Percentiles rank a stretch among this genome's conserved stretches.
Conservation (phyloP, 2,797 vertebrate genomes). For the Esox lucius region DNA sequence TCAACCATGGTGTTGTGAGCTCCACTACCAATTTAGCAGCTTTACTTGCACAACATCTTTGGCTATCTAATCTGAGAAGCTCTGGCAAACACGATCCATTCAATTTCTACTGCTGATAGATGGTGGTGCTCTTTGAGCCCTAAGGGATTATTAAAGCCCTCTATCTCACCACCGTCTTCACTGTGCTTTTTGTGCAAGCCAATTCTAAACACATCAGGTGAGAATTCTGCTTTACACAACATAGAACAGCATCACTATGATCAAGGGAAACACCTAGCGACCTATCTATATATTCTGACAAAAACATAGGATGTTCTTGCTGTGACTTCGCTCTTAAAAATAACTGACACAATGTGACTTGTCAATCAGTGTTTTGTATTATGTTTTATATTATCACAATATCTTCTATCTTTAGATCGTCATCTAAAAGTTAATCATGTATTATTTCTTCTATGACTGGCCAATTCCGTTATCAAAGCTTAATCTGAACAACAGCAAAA, state of each 20-base stretch:
- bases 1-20: no score
- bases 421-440: background rate
- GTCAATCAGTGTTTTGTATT: background rate
- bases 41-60: conserved; percentile 54
- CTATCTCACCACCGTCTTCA: conserved; percentile 30
- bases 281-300: background rate
- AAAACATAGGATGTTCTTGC: background rate
- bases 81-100: conserved; percentile 63
- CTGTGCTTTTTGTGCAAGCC: conserved; percentile 46
- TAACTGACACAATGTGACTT: conserved; percentile 24
- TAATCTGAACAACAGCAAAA: no score
- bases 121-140: conserved; percentile 63
- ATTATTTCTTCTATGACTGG: no score
- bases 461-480: no score
- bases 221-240: conserved; percentile 44
- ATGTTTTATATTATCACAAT: no score
- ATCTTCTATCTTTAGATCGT: background rate
- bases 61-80: conserved; percentile 65
- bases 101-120: conserved; percentile 68
- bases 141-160: conserved; percentile 50
- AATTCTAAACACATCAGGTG: conserved; percentile 55
- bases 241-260: conserved; percentile 50
- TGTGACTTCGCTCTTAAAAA: conserved; percentile 22
- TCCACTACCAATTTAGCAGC: background rate
- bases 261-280: conserved; percentile 48